Evolutionary conservation across 2,797 vertebrate genomes (phyloP).

Genomic region (Sitta carolinensis): DNA sequence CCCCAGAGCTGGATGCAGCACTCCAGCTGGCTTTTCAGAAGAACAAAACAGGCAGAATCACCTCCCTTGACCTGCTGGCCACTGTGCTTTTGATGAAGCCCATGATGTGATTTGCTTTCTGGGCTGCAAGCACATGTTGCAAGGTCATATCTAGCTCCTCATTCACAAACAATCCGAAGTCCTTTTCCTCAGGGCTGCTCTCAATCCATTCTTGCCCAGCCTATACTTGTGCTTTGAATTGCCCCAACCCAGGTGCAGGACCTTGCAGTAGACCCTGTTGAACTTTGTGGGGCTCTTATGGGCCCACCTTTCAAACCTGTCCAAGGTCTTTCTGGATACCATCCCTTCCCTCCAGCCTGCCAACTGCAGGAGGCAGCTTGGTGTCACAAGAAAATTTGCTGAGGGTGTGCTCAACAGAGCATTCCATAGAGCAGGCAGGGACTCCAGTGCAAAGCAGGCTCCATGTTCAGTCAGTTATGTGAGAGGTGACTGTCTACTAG

Average conservation of each 20-base stretch:
- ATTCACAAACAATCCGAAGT: background rate
- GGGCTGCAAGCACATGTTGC: background rate
- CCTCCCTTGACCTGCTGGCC: background rate
- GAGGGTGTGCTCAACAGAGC: rapidly evolving
- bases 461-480: background rate
- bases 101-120: background rate
- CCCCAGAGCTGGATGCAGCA: background rate
- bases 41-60: background rate
- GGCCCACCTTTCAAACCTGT: background rate
- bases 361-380: background rate
- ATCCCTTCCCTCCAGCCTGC: background rate
- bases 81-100: background rate
- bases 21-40: background rate
- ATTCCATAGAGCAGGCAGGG: background rate
- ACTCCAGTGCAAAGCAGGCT: background rate
- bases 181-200: background rate
- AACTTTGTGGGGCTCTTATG: rapidly evolving
- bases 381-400: background rate
- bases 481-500: background rate
- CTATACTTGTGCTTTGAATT: background rate
- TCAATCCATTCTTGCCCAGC: background rate
- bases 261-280: background rate
- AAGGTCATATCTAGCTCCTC: background rate
- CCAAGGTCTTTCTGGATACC: background rate
- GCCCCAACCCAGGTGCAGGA: background rate